phyloP scores from a whole-genome alignment of 2,113 vertebrate genomes.

The Engystomops pustulosus region DNA sequence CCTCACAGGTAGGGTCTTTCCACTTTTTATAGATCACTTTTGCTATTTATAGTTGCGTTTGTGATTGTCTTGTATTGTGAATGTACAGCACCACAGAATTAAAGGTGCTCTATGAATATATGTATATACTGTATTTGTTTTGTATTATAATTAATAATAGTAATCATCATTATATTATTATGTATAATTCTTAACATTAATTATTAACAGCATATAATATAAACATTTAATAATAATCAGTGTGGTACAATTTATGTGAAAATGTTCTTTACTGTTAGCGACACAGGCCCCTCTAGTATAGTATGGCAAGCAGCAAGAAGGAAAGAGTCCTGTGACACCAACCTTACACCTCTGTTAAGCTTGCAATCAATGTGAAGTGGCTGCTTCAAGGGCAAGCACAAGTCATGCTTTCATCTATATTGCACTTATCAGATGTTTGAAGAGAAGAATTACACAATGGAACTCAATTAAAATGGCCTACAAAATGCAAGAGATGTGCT shows the following conservation, averaged over 20 bases:
- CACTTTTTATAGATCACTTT: too few relatives aligned
- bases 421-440: slow-evolving; percentile 52
- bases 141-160: too few relatives aligned
- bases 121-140: too few relatives aligned
- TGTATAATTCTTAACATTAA: too few relatives aligned
- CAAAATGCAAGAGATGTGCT: slow-evolving; percentile 52
- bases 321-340: slow-evolving; percentile 36
- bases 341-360: slow-evolving; percentile 33
- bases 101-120: too few relatives aligned
- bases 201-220: too few relatives aligned
- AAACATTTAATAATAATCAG: not conserved
- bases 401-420: slow-evolving; percentile 39
- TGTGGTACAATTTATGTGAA: not conserved
- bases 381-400: slow-evolving; percentile 44
- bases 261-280: not conserved
- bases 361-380: slow-evolving; percentile 39
- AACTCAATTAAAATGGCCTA: slow-evolving; percentile 65
- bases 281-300: not conserved
- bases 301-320: not conserved
- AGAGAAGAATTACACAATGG: slow-evolving; percentile 68
- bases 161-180: too few relatives aligned
- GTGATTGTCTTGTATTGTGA: too few relatives aligned
- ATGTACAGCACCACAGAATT: too few relatives aligned
- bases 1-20: too few relatives aligned
- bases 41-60: too few relatives aligned